Conservation (phyloP, 2,888 invertebrate species). For the Limnephilus lunatus region DNA sequence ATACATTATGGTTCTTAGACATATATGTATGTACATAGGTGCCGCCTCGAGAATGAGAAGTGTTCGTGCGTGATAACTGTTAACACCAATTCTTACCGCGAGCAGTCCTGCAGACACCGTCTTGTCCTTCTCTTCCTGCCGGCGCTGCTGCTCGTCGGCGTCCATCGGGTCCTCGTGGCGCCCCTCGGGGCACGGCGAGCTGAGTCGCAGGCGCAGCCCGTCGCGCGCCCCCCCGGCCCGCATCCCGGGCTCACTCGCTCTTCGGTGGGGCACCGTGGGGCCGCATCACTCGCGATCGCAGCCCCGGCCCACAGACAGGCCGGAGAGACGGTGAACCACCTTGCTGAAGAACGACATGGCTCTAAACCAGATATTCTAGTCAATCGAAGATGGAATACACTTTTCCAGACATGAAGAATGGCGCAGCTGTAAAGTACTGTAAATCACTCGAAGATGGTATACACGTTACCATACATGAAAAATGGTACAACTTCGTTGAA, state of each 20-base stretch:
- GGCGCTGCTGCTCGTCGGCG: constrained; percentile 55
- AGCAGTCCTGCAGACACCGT: constrained; percentile 29
- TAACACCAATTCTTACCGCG: constrained; percentile 34
- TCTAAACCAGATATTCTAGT: background rate
- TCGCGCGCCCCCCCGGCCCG: constrained; percentile 71
- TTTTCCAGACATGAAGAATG: background rate
- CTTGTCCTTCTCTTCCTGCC: constrained; percentile 58
- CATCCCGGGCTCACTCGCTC: constrained; percentile 50
- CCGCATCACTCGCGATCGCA: background rate
- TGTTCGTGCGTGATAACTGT: background rate
- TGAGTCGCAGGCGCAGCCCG: constrained; percentile 74
- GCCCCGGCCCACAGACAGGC: background rate
- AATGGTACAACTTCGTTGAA: too few species aligned
- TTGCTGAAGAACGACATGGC: constrained; percentile 10
- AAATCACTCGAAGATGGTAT: background rate
- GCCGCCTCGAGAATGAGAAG: background rate
- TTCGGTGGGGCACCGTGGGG: constrained; percentile 21
- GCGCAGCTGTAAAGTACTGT: background rate
- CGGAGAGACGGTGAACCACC: background rate
- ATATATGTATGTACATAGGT: too few species aligned
- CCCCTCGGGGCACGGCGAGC: constrained; percentile 73
- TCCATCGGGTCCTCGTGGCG: constrained; percentile 73
- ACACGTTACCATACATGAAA: too few species aligned
- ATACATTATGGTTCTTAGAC: too few species aligned
- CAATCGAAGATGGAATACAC: background rate